Conservation (phyloP, 2,888 invertebrate species). For the Miltochrista miniata region DNA sequence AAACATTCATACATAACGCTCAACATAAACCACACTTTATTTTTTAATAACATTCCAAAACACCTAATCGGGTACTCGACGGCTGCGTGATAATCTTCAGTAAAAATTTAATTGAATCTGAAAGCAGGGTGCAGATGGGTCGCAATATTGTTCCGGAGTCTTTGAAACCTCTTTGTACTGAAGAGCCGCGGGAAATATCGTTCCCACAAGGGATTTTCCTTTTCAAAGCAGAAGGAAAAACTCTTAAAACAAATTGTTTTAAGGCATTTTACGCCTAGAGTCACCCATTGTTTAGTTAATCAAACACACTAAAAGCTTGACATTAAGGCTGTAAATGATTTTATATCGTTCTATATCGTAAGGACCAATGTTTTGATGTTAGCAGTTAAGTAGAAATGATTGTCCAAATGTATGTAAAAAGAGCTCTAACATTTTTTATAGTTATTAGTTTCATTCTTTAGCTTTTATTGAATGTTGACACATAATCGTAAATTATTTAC, state of each 20-base stretch:
- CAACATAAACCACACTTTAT: constrained; percentile 12
- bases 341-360: constrained; percentile 17
- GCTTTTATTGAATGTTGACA: constrained; percentile 1
- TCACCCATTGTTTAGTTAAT: constrained; percentile 42
- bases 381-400: constrained; percentile 8
- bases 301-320: constrained; percentile 31
- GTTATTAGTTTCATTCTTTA: constrained; percentile 15
- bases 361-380: constrained; percentile 10
- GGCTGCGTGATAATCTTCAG: constrained; percentile 82
- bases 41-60: constrained; percentile 7
- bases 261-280: constrained; percentile 20
- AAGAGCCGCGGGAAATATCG: constrained; percentile 51
- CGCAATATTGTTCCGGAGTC: constrained; percentile 58
- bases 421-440: constrained; percentile 25
- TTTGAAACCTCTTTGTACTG: constrained; percentile 30
- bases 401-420: constrained; percentile 13
- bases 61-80: constrained; percentile 46
- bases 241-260: constrained; percentile 32
- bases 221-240: constrained; percentile 43
- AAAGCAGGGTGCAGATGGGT: constrained; percentile 72
- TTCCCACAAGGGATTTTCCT: constrained; percentile 51
- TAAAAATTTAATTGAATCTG: constrained; percentile 83
- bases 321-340: constrained; percentile 17
- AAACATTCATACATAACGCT: neutral
- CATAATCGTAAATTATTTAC: constrained; percentile 33